Conservation (phyloP, 1,140 invertebrate genomes). For the Drosophila orena region DNA sequence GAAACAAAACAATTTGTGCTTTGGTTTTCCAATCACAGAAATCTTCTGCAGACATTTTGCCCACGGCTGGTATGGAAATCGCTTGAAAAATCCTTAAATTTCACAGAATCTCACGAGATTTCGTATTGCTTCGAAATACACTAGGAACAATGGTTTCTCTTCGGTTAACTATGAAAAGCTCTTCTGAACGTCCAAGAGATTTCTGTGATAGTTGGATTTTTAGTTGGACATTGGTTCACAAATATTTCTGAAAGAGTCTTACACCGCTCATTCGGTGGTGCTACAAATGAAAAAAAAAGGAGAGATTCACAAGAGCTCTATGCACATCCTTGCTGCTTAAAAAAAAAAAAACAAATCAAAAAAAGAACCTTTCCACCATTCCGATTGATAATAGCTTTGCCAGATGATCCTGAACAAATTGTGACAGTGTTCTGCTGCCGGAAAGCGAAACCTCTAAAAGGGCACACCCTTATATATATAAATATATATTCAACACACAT, state of each 20-base stretch:
- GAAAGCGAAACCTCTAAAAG: slow-evolving; percentile 6
- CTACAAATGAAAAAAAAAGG: not conserved
- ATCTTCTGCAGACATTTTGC: slow-evolving; percentile 3
- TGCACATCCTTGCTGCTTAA: not conserved
- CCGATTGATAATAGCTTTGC: not conserved
- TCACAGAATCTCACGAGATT: slow-evolving; percentile 8
- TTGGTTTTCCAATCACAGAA: slow-evolving; percentile 6
- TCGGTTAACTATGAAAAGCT: not conserved
- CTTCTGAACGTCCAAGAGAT: slow-evolving; percentile 3
- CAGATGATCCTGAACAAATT: not conserved
- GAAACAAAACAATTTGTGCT: not conserved
- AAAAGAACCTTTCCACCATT: not conserved
- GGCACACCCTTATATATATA: slow-evolving; percentile 49
- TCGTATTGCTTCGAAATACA: not conserved
- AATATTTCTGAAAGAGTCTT: not conserved
- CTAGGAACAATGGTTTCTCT: slow-evolving; percentile 8
- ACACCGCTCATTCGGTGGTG: not conserved
- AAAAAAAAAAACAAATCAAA: not conserved
- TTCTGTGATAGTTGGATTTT: slow-evolving; percentile 3
- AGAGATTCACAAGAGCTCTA: slow-evolving; percentile 4
- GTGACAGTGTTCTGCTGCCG: slow-evolving; percentile 3
- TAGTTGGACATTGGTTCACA: not conserved
- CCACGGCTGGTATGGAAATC: not conserved
- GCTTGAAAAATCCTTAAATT: not conserved
- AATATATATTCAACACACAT: slow-evolving; percentile 75